Evolutionary conservation across 2,888 invertebrate genomes (phyloP).

Genomic region (Horisme vitalbata): DNA sequence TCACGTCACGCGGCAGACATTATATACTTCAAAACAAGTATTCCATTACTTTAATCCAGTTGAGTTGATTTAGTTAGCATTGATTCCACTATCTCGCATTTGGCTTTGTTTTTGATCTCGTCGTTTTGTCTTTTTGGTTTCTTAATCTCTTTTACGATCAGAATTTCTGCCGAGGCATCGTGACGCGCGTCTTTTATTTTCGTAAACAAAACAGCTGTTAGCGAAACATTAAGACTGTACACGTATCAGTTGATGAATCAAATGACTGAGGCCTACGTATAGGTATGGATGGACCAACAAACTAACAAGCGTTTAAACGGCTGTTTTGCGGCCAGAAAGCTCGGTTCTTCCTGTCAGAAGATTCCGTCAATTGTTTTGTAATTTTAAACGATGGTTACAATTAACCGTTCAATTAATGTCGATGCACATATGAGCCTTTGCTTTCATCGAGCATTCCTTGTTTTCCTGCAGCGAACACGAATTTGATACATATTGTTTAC

Average conservation of each 20-base stretch:
- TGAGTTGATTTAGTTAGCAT: conserved; percentile 3
- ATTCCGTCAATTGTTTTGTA: no score
- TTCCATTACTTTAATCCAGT: conserved; percentile 38
- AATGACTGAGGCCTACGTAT: no score
- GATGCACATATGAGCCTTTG: no score
- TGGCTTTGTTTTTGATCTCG: conserved; percentile 11
- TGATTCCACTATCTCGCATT: conserved; percentile 1
- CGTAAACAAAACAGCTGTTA: conserved; percentile 35
- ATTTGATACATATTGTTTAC: conserved; percentile 22
- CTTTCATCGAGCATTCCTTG: conserved; percentile 6
- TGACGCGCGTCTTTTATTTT: conserved; percentile 24
- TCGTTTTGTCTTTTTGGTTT: conserved; percentile 2
- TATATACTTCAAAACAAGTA: conserved; percentile 37
- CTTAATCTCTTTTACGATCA: conserved; percentile 1
- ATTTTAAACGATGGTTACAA: no score
- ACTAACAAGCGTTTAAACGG: no score
- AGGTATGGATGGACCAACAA: no score
- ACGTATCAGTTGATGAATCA: conserved; percentile 16
- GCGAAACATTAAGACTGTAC: conserved; percentile 26
- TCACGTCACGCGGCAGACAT: conserved; percentile 43
- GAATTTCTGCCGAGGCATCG: conserved; percentile 10
- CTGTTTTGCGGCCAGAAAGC: no score
- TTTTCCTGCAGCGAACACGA: conserved; percentile 16
- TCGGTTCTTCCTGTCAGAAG: no score
- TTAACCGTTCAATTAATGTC: no score